Base-by-base conservation (phyloP, 2,113 vertebrate genomes). In the Onychostoma macrolepis region DNA sequence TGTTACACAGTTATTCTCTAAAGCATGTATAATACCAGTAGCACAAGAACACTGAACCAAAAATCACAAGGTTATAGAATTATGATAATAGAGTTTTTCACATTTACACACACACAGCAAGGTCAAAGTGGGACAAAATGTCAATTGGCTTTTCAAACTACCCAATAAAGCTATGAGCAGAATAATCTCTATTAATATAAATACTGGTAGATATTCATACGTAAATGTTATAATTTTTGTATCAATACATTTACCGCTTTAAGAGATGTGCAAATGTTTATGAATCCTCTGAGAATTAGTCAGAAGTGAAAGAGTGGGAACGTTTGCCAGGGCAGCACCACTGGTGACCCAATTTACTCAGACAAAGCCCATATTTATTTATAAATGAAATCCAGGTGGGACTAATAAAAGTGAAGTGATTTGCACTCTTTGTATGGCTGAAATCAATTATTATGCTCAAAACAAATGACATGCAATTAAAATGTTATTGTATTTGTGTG, bases 311-410 rank as follows among this genome's bases (percentile, higher is more conserved):
- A 71, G 11, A 21, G 67, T 36, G 17, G 33, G 33, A 24, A 19
- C 3, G 13, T 69, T 19, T 69, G 65, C 65, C 2, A 69, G 30
- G 17, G 17, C 65, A 67, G 6, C 0, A 2, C 28, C 28, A 33
- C 15, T 6, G n/a, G 30, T 19, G 17, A 36, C 65, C 65, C 7
- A 19, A 8, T 69, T 69, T 69, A 19, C 15, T 69, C 65, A 69
- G 65, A 69, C 30, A 36, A 36, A 69, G 15, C 30, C 6, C 36
- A 72, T 72, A 24, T 72, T 21, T 72, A 38, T 72, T 38, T 72
- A 72, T 72, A 41, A 41, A 72, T 72, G 19, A 72, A 72, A 72
- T 72, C 33, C 36, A 38, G 21, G 69, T 72, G 69, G 65, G 65
- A 69, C 6, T 69, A 69, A 69, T 69, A 69, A 33, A 69, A 69